These are phyloP conservation scores for Scaptodrosophila latifasciaeformis DNA, from an alignment of 2,888 invertebrate genomes.

Conservation along the genomic window DNA sequence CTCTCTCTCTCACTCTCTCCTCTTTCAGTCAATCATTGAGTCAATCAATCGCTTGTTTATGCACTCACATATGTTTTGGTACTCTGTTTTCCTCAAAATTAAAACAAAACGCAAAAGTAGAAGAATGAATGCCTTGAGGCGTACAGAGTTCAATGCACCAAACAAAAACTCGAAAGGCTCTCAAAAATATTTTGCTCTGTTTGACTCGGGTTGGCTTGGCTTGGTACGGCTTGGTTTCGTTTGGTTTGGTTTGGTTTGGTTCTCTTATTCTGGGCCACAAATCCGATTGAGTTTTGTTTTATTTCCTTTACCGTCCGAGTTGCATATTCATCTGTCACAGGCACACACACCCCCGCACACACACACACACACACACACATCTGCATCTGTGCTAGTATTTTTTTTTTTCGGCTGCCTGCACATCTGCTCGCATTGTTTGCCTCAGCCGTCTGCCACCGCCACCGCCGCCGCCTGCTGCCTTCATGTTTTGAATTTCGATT, in stretches of 20 bases:
- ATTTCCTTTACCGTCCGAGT: conserved; percentile 43
- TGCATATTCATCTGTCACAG: conserved; percentile 49
- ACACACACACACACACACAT: conserved; percentile 22
- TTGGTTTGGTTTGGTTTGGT: background rate
- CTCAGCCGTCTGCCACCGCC: background rate
- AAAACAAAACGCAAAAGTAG: background rate
- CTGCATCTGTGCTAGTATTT: conserved; percentile 32
- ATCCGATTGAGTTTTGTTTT: conserved; percentile 64
- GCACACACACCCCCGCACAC: conserved; percentile 18
- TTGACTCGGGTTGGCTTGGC: too few relatives aligned
- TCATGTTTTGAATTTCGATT: background rate
- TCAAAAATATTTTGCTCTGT: too few relatives aligned
- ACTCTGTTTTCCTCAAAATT: conserved; percentile 4
- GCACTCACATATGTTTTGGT: too few relatives aligned
- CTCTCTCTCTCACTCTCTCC: background rate
- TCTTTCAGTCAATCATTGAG: conserved; percentile 23
- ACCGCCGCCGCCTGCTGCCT: background rate
- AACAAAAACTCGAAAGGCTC: conserved; percentile 17
- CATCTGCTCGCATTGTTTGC: conserved; percentile 60
- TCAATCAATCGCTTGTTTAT: conserved; percentile 47
- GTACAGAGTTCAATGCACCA: conserved; percentile 16
- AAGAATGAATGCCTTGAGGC: conserved; percentile 26
- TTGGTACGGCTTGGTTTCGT: background rate
- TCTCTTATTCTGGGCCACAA: conserved; percentile 24
- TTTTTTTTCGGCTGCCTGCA: conserved; percentile 43